Base-by-base conservation (phyloP, 2,113 vertebrate genomes). In the Zonotrichia leucophrys region DNA sequence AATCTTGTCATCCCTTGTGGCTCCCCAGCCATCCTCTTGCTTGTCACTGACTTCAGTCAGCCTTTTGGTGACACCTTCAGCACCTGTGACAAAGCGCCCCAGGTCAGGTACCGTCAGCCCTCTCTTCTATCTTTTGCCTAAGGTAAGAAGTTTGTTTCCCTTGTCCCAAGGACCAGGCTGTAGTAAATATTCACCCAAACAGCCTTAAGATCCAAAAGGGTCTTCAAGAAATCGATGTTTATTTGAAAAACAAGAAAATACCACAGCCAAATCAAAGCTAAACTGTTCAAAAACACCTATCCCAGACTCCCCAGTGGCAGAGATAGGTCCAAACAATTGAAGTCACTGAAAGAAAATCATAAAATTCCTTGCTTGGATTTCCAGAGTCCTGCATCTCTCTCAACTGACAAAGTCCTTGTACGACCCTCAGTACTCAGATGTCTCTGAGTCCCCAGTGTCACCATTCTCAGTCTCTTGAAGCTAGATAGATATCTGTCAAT, bases 401-500 rank as follows among this genome's bases (percentile, higher is more conserved):
- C 91, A 46, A 27, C 78, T 96, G 77, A 87, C 68, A 92, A 94
- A 95, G 94, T 94, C 94, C 92, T 97, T 96, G 92, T 84, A 88
- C 0, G 83, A 95, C 95, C 94, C 96, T 95, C 94, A 89, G 88
- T 25, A 86, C 70, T 92, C 5, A 3, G 87, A 73, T 86, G 58
- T 56, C 85, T 92, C 91, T 3, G 59, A 95, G 87, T 96, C 78
- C 92, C 86, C 9, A 9, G 86, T 24, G 92, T 90, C 90, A 94
- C 91, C 52, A 47, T 7, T n/a, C 91, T 93, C 8, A 0, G 62
- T 59, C 75, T 95, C 95, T 94, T 92, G 94, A 95, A 96, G 91
- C 72, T 77, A 64, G 91, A 94, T 95, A 75, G 95, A 97, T 96
- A 88, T 64, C 95, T 97, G 96, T 95, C 95, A 97, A 93, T 97